phyloP scores from a whole-genome alignment of 2,113 vertebrate genomes.

The Girardinichthys multiradiatus region DNA sequence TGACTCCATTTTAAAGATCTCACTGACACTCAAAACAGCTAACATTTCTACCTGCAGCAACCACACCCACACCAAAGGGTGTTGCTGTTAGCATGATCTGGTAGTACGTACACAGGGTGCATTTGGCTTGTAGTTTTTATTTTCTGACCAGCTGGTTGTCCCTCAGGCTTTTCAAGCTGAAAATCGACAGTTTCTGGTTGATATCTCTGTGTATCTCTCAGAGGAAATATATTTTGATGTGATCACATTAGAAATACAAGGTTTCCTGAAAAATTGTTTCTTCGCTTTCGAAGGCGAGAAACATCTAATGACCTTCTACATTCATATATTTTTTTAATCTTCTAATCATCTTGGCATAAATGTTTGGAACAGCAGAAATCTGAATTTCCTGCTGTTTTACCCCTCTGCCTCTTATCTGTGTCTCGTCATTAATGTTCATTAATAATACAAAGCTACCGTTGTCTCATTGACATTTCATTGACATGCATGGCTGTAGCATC shows the following conservation, averaged over 20 bases:
- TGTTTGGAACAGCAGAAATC: conserved; percentile 53
- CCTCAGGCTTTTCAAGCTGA: not conserved
- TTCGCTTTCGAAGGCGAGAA: too few species aligned
- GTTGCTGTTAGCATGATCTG: not conserved
- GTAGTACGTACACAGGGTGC: not conserved
- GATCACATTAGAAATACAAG: too few species aligned
- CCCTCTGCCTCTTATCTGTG: conserved; percentile 63
- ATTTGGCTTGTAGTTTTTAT: not conserved
- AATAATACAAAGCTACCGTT: conserved; percentile 56
- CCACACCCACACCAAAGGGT: not conserved
- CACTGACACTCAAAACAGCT: not conserved
- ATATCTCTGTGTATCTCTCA: not conserved
- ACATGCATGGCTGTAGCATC: conserved; percentile 43
- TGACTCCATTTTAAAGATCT: not conserved
- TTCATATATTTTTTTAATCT: not conserved
- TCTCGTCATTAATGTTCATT: conserved; percentile 73
- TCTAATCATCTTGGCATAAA: conserved; percentile 42
- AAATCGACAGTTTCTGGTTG: not conserved
- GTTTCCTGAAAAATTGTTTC: too few species aligned
- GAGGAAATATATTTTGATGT: not conserved
- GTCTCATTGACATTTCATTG: conserved; percentile 66
- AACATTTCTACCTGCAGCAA: not conserved
- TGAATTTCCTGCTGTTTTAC: conserved; percentile 69
- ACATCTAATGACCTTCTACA: too few species aligned
- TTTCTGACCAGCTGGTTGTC: not conserved